phyloP scores from a whole-genome alignment of 1,140 invertebrate species.

The Drosophila leontia region DNA sequence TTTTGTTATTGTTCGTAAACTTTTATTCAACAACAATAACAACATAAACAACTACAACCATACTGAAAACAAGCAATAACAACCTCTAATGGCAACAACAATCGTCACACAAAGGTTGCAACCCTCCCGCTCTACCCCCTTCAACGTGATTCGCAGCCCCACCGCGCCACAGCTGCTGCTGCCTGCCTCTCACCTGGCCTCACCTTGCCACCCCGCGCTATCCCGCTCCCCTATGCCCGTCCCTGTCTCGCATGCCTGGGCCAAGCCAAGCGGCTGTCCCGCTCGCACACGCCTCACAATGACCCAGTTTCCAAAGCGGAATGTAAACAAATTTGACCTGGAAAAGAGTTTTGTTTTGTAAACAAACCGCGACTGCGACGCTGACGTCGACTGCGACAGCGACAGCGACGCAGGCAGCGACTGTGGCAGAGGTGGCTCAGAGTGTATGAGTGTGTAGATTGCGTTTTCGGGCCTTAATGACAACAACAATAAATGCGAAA shows the following conservation, averaged over 20 bases:
- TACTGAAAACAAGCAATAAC: neutral
- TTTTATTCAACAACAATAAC: conserved; percentile 52
- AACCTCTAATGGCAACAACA: conserved; percentile 20
- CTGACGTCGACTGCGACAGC: conserved; percentile 43
- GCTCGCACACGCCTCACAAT: conserved; percentile 70
- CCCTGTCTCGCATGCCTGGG: conserved; percentile 32
- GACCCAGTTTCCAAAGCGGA: conserved; percentile 81
- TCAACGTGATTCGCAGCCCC: conserved; percentile 8
- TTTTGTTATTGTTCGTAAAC: conserved; percentile 40
- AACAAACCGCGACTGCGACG: conserved; percentile 63
- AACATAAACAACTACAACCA: conserved; percentile 18
- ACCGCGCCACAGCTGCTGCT: neutral
- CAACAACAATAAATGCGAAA: conserved; percentile 35
- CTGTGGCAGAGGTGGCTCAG: conserved; percentile 50
- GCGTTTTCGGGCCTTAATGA: conserved; percentile 65
- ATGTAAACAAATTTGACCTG: conserved; percentile 84
- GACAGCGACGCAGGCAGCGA: conserved; percentile 34
- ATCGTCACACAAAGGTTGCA: conserved; percentile 23
- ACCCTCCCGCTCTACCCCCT: neutral
- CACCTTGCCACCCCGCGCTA: conserved; percentile 17
- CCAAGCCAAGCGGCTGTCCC: conserved; percentile 33
- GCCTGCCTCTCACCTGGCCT: conserved; percentile 10
- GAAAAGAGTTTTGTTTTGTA: conserved; percentile 79
- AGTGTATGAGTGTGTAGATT: conserved; percentile 45
- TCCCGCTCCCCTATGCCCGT: conserved; percentile 8